A percentile compares a stretch with the other conserved stretches of the same genome.
Evolutionary conservation across 2,888 invertebrate genomes (phyloP).

Genomic region (Lingula anatina): DNA sequence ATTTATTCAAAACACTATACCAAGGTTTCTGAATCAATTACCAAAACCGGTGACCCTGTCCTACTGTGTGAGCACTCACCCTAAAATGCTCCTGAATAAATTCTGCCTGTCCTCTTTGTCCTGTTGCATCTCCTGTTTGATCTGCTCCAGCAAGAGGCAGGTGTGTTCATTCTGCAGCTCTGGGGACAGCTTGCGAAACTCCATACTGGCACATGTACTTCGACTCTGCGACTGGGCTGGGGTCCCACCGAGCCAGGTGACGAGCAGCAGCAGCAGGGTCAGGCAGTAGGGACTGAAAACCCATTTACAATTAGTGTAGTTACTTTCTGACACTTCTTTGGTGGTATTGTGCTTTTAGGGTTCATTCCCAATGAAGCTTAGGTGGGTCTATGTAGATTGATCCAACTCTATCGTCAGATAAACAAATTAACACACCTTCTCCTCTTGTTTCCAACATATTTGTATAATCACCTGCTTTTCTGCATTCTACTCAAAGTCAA

Average conservation of each 20-base stretch:
- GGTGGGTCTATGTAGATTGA: too few species aligned
- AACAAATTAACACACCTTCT: too few species aligned
- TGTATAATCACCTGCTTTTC: too few species aligned
- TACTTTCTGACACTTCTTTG: too few species aligned
- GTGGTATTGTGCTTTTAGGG: too few species aligned
- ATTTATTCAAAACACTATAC: too few species aligned
- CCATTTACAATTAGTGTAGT: too few species aligned
- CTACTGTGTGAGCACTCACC: too few species aligned
- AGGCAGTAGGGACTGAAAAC: background rate
- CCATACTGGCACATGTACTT: constrained; percentile 22
- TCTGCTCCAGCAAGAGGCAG: constrained; percentile 30
- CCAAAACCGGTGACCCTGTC: constrained; percentile 15
- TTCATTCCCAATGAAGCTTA: too few species aligned
- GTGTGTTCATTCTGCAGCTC: constrained; percentile 36
- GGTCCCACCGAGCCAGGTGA: background rate
- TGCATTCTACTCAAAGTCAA: too few species aligned
- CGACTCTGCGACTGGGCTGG: background rate
- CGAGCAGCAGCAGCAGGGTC: background rate
- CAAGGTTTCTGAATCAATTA: background rate
- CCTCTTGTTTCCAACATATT: too few species aligned
- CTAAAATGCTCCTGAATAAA: background rate
- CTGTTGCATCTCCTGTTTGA: constrained; percentile 20
- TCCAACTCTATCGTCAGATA: too few species aligned
- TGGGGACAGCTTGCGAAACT: constrained; percentile 21
- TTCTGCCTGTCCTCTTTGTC: constrained; percentile 13